Conservation (phyloP, 53 echinoderm and acorn worm species). For the Hippasteria phrygiana region DNA sequence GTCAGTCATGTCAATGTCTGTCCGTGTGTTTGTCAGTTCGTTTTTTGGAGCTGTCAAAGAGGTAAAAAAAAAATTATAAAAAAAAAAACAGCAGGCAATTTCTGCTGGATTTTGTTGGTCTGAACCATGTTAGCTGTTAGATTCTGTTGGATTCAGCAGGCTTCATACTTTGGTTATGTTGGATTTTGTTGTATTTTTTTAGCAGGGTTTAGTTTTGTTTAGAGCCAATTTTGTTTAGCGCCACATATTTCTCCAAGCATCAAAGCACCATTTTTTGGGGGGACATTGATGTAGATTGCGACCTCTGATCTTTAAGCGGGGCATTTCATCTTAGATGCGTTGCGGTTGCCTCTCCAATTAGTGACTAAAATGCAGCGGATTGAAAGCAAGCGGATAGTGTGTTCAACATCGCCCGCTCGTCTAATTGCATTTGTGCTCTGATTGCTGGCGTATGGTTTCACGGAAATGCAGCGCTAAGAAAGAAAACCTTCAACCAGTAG, state of each 20-base stretch:
- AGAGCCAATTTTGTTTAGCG: too few species aligned
- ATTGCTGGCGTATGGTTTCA: neutral
- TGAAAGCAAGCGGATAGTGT: too few species aligned
- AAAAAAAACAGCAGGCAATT: too few species aligned
- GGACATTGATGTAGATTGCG: neutral
- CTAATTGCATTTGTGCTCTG: neutral
- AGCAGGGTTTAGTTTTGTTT: too few species aligned
- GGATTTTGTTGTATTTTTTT: too few species aligned
- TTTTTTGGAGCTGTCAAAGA: too few species aligned
- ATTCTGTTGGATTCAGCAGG: too few species aligned
- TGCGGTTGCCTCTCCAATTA: neutral
- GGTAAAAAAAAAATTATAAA: too few species aligned
- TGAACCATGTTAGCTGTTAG: too few species aligned
- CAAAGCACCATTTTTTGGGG: neutral
- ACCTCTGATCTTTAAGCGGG: neutral
- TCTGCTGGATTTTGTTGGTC: too few species aligned
- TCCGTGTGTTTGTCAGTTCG: neutral
- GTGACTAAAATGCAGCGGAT: neutral
- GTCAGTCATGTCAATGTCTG: neutral
- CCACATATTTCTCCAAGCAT: neutral
- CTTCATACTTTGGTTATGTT: too few species aligned
- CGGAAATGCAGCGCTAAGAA: neutral
- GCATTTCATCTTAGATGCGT: neutral
- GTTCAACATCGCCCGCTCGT: neutral
- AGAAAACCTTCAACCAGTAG: too few species aligned